phyloP scores from a whole-genome alignment of 2,888 invertebrate genomes.

The Folsomia manolachei region DNA sequence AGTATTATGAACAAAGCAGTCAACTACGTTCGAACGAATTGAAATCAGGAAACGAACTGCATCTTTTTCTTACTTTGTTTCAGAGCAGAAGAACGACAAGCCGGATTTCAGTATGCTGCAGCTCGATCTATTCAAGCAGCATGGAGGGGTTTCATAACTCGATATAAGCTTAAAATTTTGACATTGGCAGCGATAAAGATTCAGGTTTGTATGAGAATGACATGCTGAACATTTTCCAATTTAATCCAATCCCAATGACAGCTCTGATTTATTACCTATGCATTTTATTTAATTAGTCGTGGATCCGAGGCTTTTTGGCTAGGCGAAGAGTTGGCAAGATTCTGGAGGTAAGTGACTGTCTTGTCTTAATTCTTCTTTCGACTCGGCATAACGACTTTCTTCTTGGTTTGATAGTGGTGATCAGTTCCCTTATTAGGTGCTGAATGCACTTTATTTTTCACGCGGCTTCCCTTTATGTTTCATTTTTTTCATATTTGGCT shows the following conservation, averaged over 20 bases:
- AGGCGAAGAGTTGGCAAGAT: conserved; percentile 6
- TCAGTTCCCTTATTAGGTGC: background rate
- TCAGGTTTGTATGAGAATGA: too few species aligned
- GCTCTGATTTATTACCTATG: background rate
- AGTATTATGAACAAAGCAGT: too few species aligned
- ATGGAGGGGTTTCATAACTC: conserved; percentile 37
- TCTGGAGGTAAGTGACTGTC: conserved; percentile 2
- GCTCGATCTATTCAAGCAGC: conserved; percentile 33
- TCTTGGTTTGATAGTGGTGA: too few species aligned
- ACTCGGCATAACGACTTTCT: too few species aligned
- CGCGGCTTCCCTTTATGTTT: background rate
- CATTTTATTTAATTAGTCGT: conserved; percentile 13
- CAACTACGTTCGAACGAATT: too few species aligned
- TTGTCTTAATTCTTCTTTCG: too few species aligned
- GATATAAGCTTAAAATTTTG: conserved; percentile 33
- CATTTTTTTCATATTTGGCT: background rate
- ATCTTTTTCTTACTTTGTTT: background rate
- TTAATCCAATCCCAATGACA: background rate
- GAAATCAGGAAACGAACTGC: too few species aligned
- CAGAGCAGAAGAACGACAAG: conserved; percentile 32
- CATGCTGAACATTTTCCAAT: too few species aligned
- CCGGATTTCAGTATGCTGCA: conserved; percentile 24
- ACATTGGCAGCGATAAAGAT: conserved; percentile 26
- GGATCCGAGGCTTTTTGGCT: conserved; percentile 6
- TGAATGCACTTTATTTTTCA: background rate